These are phyloP conservation scores for Noctua pronuba DNA, from an alignment of 2,888 invertebrate genomes.

Conservation along the genomic window DNA sequence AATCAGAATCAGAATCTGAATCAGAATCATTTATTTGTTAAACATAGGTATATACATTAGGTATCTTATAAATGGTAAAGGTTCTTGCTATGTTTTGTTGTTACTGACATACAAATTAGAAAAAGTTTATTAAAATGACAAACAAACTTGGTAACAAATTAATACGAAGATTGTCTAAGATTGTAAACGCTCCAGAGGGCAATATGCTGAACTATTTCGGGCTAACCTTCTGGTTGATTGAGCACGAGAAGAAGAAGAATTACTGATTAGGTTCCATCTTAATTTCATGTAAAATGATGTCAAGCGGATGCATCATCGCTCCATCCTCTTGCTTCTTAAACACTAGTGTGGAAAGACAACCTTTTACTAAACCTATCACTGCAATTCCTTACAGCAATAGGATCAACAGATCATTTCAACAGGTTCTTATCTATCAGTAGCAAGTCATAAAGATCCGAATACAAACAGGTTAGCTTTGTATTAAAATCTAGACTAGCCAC, in stretches of 20 bases:
- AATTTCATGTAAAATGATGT: neutral
- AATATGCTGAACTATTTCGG: neutral
- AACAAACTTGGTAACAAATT: neutral
- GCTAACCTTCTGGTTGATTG: too few relatives aligned
- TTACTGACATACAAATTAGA: too few relatives aligned
- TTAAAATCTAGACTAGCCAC: constrained; percentile 38
- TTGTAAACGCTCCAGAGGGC: neutral
- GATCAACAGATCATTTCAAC: constrained; percentile 7
- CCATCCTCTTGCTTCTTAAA: neutral
- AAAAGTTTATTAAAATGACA: too few relatives aligned
- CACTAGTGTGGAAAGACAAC: neutral
- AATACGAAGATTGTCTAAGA: neutral
- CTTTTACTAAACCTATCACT: neutral
- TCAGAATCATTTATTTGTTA: too few relatives aligned
- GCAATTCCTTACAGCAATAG: neutral
- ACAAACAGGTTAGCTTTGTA: constrained; percentile 54
- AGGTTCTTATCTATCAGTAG: constrained; percentile 18
- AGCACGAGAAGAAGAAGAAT: neutral
- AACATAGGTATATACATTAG: too few relatives aligned
- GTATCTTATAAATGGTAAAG: too few relatives aligned
- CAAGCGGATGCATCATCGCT: neutral
- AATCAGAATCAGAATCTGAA: too few relatives aligned
- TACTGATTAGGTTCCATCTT: neutral
- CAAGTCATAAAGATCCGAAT: constrained; percentile 9
- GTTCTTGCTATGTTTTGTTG: too few relatives aligned